Evolutionary conservation across 2,888 invertebrate species (phyloP).

Genomic region (Trimorus sp.): DNA sequence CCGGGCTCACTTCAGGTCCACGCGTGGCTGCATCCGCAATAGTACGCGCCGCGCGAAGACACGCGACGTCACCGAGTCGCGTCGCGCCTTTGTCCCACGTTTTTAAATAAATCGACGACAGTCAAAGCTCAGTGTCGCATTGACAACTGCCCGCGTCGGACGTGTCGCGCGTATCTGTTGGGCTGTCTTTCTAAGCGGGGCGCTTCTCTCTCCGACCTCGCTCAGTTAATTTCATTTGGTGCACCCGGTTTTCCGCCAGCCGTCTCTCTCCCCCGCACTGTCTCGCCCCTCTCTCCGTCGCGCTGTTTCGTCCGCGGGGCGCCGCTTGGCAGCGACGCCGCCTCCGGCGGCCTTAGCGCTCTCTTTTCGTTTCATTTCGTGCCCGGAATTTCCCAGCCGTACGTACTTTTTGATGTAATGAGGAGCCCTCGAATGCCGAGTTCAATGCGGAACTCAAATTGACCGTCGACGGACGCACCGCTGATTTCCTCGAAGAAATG

Average conservation of each 20-base stretch:
- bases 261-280: too few relatives aligned
- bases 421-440: conserved; percentile 9
- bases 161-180: conserved; percentile 23
- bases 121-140: conserved; percentile 59
- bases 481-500: conserved; percentile 43
- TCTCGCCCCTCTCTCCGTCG: not conserved
- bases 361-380: conserved; percentile 17
- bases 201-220: not conserved
- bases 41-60: conserved; percentile 8
- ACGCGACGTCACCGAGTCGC: conserved; percentile 41
- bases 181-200: not conserved
- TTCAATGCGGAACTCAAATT: conserved; percentile 49
- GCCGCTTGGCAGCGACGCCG: conserved; percentile 22
- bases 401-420: conserved; percentile 25
- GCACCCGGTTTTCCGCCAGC: conserved; percentile 25
- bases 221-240: conserved; percentile 38
- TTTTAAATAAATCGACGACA: conserved; percentile 58
- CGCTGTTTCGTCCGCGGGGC: conserved; percentile 17
- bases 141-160: conserved; percentile 56
- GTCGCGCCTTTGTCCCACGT: conserved; percentile 54
- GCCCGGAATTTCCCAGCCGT: conserved; percentile 26
- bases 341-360: conserved; percentile 21
- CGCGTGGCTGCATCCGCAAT: conserved; percentile 14
- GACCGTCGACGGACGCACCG: conserved; percentile 45
- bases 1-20: not conserved